Percentiles rank a stretch among this genome's conserved stretches.
phyloP scores from a whole-genome alignment of 2,113 vertebrate species.

The Phodopus roborovskii region DNA sequence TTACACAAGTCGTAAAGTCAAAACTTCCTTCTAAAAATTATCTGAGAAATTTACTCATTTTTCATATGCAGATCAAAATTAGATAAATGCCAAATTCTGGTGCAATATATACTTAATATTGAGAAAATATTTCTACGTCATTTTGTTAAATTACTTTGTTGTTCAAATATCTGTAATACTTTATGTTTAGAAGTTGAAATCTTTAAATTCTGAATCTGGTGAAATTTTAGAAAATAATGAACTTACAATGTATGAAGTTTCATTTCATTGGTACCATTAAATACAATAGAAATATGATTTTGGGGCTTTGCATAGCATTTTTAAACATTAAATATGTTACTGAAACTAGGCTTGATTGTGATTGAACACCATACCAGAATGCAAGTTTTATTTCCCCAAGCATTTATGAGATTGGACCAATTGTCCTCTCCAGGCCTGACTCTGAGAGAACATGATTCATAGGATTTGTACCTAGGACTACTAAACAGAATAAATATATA shows the following conservation, averaged over 20 bases:
- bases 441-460: background rate
- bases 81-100: constrained; percentile 1
- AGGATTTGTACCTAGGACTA: background rate
- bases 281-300: background rate
- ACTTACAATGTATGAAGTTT: background rate
- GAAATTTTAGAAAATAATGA: background rate
- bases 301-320: background rate
- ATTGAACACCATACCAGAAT: background rate
- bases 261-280: background rate
- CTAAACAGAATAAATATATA: background rate
- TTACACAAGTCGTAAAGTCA: background rate
- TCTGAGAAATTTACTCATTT: background rate
- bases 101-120: background rate
- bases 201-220: constrained; percentile 2
- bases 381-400: background rate
- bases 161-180: background rate
- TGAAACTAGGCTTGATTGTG: background rate
- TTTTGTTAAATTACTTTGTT: background rate
- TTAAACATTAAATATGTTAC: background rate
- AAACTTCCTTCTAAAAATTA: background rate
- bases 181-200: background rate
- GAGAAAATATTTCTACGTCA: background rate
- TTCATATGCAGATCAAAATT: constrained; percentile 15
- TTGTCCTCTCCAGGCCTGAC: background rate
- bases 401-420: background rate